phyloP scores from a whole-genome alignment of 2,113 vertebrate genomes.

The Labeo catla region DNA sequence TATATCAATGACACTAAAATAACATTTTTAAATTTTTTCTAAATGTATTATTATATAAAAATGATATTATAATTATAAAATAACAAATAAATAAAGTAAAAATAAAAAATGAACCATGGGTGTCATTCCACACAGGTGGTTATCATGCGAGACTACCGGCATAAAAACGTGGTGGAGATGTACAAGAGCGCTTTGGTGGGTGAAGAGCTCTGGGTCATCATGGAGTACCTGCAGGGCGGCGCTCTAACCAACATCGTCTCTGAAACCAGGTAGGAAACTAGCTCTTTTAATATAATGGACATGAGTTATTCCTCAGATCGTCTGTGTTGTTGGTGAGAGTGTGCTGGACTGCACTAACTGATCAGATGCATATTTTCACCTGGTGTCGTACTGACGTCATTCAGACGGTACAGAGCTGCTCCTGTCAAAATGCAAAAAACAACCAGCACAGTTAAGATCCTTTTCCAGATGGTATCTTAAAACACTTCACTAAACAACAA shows the following conservation, averaged over 20 bases:
- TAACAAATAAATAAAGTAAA: no score
- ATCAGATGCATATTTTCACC: no score
- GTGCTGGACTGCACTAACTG: not conserved
- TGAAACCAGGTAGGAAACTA: constrained; percentile 79
- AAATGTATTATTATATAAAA: no score
- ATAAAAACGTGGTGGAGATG: constrained; percentile 91
- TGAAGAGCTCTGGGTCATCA: constrained; percentile 94
- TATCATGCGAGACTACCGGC: constrained; percentile 93
- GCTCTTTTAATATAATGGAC: no score
- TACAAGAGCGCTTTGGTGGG: constrained; percentile 91
- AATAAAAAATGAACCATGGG: not conserved
- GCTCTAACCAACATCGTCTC: constrained; percentile 91
- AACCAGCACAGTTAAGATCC: not conserved
- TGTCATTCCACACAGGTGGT: constrained; percentile 79
- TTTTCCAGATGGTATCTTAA: not conserved
- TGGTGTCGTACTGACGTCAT: not conserved
- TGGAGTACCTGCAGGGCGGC: constrained; percentile 94
- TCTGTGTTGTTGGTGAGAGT: not conserved
- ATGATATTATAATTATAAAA: no score
- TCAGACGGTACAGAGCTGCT: not conserved
- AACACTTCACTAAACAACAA: not conserved
- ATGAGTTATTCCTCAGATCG: constrained; percentile 56
- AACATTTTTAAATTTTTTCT: no score
- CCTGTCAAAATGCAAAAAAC: no score
- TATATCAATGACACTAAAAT: no score